Evolutionary conservation across 2,888 invertebrate species (phyloP), one percentile per base, ranked within the genome.

Genomic region (Drosophila ezoana): DNA sequence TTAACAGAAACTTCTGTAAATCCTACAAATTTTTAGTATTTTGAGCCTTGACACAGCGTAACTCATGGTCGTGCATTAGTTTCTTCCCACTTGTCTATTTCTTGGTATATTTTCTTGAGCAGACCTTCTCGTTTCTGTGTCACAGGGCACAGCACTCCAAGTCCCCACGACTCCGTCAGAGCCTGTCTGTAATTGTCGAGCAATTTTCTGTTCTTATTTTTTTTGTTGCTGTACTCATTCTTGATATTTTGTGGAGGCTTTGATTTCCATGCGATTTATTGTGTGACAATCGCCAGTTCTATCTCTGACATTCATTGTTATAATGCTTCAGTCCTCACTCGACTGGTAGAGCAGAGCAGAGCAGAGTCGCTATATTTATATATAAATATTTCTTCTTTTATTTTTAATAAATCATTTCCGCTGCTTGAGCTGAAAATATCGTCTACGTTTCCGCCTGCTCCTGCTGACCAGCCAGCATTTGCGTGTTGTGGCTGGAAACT

Each of bases 341-440:
- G 64, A 61, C 71, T 68, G 80, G 52, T 79, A 59, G 59, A 4
- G 6, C 4, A 18, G n/a, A n/a, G n/a, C n/a, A n/a, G n/a, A n/a
- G n/a, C n/a, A n/a, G n/a, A n/a, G 35, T 43, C 32, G 43, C 14
- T 18, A 28, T 28, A 18, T 43, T 10, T 43, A 35, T 28, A n/a
- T 38, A 32, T n/a, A n/a, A 2, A n/a, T n/a, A 37, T 44, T 52
- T 56, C 33, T 60, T 33, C 59, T 53, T 40, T 76, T n/a, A n/a
- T 80, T 83, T 87, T 87, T 89, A 81, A 81, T 89, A 89, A 89
- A 84, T 84, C 89, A 84, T 84, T 84, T 84, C 87, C 87, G 89
- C 79, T 74, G 79, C 79, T 84, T 81, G 84, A 76, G 76, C 76
- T 66, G 68, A 64, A 81, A 75, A 75, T 88, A 87, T 89, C 78